Conservation (phyloP, 2,113 vertebrate species). For the Protobothrops mucrosquamatus region DNA sequence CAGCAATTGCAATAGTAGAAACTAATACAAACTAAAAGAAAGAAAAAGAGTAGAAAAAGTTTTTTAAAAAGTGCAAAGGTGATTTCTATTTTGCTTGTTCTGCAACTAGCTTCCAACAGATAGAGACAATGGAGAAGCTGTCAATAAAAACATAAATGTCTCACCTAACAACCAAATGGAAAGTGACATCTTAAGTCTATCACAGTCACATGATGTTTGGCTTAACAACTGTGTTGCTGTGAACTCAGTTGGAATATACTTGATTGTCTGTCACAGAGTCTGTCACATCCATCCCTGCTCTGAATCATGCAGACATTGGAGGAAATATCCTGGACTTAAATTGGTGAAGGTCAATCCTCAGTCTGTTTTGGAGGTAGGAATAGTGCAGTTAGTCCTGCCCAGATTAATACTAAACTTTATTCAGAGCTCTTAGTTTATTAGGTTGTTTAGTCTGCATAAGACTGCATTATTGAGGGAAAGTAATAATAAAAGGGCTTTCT, state of each 20-base stretch:
- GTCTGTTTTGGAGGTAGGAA: not conserved
- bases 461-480: not conserved
- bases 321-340: not conserved
- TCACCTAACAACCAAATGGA: not conserved
- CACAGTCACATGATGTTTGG: not conserved
- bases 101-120: not conserved
- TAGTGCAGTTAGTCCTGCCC: not conserved
- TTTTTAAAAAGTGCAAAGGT: not conserved
- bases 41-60: not conserved
- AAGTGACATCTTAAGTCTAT: not conserved
- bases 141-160: not conserved
- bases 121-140: not conserved
- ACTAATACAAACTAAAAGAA: not conserved
- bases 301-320: not conserved
- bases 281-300: not conserved
- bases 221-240: not conserved
- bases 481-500: not conserved
- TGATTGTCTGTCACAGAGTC: not conserved
- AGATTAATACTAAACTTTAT: not conserved
- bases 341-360: not conserved
- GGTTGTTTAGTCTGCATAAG: not conserved
- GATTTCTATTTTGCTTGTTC: not conserved
- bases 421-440: not conserved
- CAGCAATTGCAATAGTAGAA: not conserved
- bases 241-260: not conserved